phyloP scores from a whole-genome alignment of 2,888 invertebrate species.

The Dryobota labecula region DNA sequence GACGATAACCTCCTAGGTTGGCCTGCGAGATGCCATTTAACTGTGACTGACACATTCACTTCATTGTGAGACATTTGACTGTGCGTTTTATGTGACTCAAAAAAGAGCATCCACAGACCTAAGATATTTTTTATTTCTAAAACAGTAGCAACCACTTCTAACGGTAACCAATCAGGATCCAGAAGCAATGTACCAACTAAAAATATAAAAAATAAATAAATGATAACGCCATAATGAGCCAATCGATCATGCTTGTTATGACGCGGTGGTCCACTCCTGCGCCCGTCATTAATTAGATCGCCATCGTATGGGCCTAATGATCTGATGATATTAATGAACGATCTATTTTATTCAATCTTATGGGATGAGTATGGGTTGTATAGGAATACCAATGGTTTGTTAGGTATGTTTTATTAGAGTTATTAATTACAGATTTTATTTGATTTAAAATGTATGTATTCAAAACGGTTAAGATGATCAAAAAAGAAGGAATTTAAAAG shows the following conservation, averaged over 20 bases:
- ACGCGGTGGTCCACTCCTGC: constrained; percentile 75
- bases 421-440: constrained; percentile 6
- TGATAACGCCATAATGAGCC: constrained; percentile 71
- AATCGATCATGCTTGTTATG: constrained; percentile 75
- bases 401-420: constrained; percentile 22
- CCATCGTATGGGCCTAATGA: constrained; percentile 74
- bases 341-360: constrained; percentile 52
- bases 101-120: neutral
- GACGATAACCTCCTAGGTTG: no score
- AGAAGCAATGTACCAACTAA: constrained; percentile 57
- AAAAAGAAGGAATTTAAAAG: neutral
- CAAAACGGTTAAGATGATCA: neutral
- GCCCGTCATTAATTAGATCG: constrained; percentile 78
- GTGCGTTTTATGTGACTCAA: neutral
- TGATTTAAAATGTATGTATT: neutral
- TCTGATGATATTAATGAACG: constrained; percentile 63
- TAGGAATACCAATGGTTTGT: constrained; percentile 12
- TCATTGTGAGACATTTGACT: no score
- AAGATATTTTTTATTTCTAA: neutral
- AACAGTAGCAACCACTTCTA: constrained; percentile 51
- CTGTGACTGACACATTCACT: no score
- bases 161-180: constrained; percentile 54
- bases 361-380: constrained; percentile 23
- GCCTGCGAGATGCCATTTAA: no score
- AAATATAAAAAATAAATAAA: constrained; percentile 51